Evolutionary conservation across 1,140 invertebrate species (phyloP).

Genomic region (Drosophila truncata): DNA sequence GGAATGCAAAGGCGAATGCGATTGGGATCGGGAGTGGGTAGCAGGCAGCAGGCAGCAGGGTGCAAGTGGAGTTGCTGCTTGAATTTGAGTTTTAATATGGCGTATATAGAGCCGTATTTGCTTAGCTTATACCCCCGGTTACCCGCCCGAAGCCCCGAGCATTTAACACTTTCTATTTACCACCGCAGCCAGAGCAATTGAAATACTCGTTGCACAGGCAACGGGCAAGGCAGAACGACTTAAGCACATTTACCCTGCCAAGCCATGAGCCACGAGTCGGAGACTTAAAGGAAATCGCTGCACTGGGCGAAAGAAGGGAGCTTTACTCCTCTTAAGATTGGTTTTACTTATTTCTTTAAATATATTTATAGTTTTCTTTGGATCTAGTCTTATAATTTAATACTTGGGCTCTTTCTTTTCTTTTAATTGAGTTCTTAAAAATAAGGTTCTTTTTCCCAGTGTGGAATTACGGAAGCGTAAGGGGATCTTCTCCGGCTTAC

Average conservation of each 20-base stretch:
- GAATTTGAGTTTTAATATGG: constrained; percentile 66
- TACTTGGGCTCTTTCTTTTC: no score
- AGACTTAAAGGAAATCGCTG: constrained; percentile 36
- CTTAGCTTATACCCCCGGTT: constrained; percentile 41
- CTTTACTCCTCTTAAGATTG: background rate
- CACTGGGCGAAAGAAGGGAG: constrained; percentile 11
- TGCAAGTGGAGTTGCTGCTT: constrained; percentile 24
- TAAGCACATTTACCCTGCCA: constrained; percentile 67
- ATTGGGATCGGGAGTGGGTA: background rate
- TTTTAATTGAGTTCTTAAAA: no score
- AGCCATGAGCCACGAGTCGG: constrained; percentile 32
- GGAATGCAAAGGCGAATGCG: constrained; percentile 3
- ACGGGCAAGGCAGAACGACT: constrained; percentile 45
- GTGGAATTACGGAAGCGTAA: constrained; percentile 14
- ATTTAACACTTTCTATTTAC: constrained; percentile 80
- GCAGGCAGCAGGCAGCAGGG: background rate
- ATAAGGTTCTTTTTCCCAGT: no score
- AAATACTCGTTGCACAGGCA: constrained; percentile 27
- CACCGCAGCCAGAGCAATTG: constrained; percentile 55
- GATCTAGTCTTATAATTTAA: no score
- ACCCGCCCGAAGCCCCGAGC: constrained; percentile 37
- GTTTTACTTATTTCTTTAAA: background rate
- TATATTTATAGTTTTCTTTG: background rate
- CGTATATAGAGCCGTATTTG: constrained; percentile 52
- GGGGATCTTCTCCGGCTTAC: constrained; percentile 47